Evolutionary conservation across 2,888 invertebrate genomes (phyloP).

Genomic region (Oscheius sp.): DNA sequence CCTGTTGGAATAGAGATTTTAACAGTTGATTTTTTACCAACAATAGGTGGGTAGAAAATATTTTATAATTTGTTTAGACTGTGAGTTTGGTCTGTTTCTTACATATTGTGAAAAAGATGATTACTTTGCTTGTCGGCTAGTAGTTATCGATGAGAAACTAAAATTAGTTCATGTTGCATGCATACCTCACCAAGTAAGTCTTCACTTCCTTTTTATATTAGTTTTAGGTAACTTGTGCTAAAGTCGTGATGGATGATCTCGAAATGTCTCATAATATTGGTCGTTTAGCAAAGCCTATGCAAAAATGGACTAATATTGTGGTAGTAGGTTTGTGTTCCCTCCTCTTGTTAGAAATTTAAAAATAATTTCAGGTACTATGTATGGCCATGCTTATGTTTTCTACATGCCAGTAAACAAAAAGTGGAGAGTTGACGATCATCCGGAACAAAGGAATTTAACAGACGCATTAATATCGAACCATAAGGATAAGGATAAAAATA

Average conservation of each 20-base stretch:
- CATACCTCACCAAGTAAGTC: constrained; percentile 1
- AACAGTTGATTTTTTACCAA: neutral
- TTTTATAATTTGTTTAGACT: neutral
- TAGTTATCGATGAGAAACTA: neutral
- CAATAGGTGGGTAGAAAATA: neutral
- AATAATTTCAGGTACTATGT: neutral
- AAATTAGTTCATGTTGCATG: neutral
- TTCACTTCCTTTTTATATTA: neutral
- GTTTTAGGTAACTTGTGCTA: neutral
- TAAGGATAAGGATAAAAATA: neutral
- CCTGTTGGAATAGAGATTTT: neutral
- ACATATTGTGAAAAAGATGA: neutral
- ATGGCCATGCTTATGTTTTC: constrained; percentile 4
- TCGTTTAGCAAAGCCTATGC: neutral
- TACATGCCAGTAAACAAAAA: neutral
- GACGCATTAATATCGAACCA: neutral
- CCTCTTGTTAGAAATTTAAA: neutral
- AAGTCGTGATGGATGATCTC: constrained; percentile 5
- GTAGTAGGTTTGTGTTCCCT: neutral
- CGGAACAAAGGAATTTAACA: neutral
- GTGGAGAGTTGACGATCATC: neutral
- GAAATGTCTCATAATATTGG: neutral
- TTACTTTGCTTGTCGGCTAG: neutral
- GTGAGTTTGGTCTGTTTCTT: constrained; percentile 2
- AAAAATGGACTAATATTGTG: constrained; percentile 12